A percentile compares a stretch with the other conserved stretches of the same genome.
Evolutionary conservation across 2,113 vertebrate species (phyloP).

Genomic region (Catagonus wagneri): DNA sequence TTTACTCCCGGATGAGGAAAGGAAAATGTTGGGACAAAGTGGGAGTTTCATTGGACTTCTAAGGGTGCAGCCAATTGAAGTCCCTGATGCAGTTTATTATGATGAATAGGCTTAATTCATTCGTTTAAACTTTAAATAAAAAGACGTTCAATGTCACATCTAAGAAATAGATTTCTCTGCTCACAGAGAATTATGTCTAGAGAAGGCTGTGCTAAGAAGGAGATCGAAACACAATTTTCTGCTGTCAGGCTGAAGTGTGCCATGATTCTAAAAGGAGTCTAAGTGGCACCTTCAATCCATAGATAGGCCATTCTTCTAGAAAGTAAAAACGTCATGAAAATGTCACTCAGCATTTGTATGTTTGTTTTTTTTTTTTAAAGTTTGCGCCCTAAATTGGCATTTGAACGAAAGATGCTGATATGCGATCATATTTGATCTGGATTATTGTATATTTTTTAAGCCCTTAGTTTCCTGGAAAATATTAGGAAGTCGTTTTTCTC

Average conservation of each 20-base stretch:
- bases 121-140: conserved; percentile 11
- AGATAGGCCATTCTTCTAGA: not conserved
- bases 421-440: not conserved
- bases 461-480: conserved; percentile 25
- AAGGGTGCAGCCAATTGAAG: not conserved
- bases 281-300: not conserved
- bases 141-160: not conserved
- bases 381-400: not conserved
- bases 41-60: not conserved
- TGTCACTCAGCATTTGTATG: not conserved
- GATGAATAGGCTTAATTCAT: not conserved
- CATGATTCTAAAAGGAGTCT: fast-evolving
- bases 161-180: not conserved
- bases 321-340: too few species aligned
- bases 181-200: not conserved
- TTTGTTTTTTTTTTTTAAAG: not conserved
- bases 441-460: not conserved
- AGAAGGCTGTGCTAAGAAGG: not conserved
- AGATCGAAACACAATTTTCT: not conserved
- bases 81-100: not conserved
- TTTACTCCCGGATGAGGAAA: not conserved
- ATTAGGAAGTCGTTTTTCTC: not conserved
- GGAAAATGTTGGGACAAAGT: too few species aligned
- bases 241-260: not conserved
- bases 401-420: not conserved